These are phyloP conservation scores for Paraplagusia blochii DNA, from an alignment of 2,113 vertebrate genomes.

Conservation along the genomic window DNA sequence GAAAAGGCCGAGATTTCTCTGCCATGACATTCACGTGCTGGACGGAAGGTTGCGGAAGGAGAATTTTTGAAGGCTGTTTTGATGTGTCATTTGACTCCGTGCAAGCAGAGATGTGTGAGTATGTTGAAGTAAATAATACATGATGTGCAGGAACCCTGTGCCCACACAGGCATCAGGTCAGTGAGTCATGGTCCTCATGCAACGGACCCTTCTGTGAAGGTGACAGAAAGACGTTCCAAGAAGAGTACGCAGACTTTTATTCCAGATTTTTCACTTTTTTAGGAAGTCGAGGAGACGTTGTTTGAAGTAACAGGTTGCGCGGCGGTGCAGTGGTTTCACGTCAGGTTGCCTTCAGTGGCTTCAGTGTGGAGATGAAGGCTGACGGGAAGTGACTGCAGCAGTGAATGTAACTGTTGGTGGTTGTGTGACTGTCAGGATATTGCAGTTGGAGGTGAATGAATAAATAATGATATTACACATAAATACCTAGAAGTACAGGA, in stretches of 20 bases:
- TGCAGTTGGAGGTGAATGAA: too few relatives aligned
- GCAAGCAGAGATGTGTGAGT: conserved; percentile 1
- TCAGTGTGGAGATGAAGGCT: too few relatives aligned
- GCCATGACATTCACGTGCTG: conserved; percentile 9
- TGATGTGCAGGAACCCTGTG: conserved; percentile 9
- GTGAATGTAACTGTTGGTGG: too few relatives aligned
- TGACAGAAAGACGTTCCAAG: neutral
- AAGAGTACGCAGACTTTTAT: neutral
- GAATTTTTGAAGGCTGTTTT: conserved; percentile 6
- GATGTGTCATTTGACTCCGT: conserved; percentile 6
- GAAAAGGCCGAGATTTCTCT: conserved; percentile 14
- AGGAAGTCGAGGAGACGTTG: too few relatives aligned
- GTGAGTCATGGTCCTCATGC: conserved; percentile 29
- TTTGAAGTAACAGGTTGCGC: too few relatives aligned
- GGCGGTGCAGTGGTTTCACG: too few relatives aligned
- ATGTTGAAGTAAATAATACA: conserved; percentile 31
- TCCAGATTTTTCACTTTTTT: too few relatives aligned
- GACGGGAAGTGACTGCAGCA: too few relatives aligned
- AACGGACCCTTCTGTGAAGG: neutral
- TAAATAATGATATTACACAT: too few relatives aligned
- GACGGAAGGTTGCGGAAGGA: conserved; percentile 1
- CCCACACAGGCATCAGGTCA: conserved; percentile 24
- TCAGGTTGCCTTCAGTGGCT: too few relatives aligned
- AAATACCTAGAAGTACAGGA: too few relatives aligned
- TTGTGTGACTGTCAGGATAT: too few relatives aligned